A percentile compares a stretch with the other conserved stretches of the same genome.
Conservation (phyloP, 2,113 vertebrate species). For the Chionomys nivalis region DNA sequence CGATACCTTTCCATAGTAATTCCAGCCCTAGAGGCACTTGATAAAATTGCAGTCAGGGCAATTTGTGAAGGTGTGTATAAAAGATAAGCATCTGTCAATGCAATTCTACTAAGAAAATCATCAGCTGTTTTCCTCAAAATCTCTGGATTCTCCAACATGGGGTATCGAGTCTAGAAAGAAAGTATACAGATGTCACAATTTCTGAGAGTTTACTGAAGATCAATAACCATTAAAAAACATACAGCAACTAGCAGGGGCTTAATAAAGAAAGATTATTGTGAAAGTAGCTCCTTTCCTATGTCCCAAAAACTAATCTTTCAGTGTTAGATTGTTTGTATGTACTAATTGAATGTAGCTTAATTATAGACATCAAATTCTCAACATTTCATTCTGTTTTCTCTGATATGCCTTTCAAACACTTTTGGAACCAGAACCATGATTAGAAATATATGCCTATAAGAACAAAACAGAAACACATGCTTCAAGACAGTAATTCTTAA, state of each 20-base stretch:
- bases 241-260: constrained; percentile 9
- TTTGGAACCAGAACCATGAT: background rate
- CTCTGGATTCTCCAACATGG: constrained; percentile 94
- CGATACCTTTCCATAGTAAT: constrained; percentile 94
- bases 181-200: constrained; percentile 59
- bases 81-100: constrained; percentile 93
- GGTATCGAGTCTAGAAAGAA: constrained; percentile 92
- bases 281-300: constrained; percentile 40
- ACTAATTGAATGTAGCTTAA: background rate
- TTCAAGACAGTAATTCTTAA: background rate
- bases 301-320: background rate
- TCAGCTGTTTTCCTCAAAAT: constrained; percentile 93
- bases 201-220: constrained; percentile 36
- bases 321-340: constrained; percentile 20
- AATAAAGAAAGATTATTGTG: background rate
- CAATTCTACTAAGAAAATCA: constrained; percentile 93
- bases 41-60: constrained; percentile 93
- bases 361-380: background rate
- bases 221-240: constrained; percentile 27
- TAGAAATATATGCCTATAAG: background rate
- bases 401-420: constrained; percentile 6
- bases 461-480: background rate
- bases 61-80: constrained; percentile 95
- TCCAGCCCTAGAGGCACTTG: constrained; percentile 92
- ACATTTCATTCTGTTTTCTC: background rate